These are phyloP conservation scores for Hydrozoanthus gracilis DNA, from an alignment of 92 coral and sea anemone species.

Conservation along the genomic window DNA sequence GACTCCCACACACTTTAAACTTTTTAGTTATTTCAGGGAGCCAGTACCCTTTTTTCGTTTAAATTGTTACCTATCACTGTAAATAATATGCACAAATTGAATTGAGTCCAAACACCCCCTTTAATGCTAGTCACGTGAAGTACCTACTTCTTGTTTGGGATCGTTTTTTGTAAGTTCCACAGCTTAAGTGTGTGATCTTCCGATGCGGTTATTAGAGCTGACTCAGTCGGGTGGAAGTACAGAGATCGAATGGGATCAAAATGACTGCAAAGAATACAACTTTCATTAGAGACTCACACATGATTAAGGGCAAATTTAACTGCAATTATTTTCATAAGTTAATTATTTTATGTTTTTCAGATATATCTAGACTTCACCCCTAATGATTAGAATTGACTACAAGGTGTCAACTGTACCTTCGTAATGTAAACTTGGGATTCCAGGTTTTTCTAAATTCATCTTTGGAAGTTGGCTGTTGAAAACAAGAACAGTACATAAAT, in stretches of 20 bases:
- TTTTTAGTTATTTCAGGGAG: too few relatives aligned
- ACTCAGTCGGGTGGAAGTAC: slow-evolving; percentile 90
- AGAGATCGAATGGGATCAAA: slow-evolving; percentile 93
- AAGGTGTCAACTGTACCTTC: slow-evolving; percentile 71
- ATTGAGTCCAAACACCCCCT: too few relatives aligned
- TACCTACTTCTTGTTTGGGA: slow-evolving; percentile 93
- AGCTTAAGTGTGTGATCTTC: slow-evolving; percentile 97
- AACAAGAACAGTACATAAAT: neutral
- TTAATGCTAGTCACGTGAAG: neutral
- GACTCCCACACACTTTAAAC: too few relatives aligned
- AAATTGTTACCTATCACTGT: too few relatives aligned
- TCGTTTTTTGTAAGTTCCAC: slow-evolving; percentile 96
- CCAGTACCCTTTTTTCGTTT: too few relatives aligned
- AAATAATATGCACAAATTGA: too few relatives aligned
- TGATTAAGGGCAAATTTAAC: too few relatives aligned
- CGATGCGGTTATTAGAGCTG: slow-evolving; percentile 95
- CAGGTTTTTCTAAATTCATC: slow-evolving; percentile 93
- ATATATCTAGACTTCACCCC: neutral
- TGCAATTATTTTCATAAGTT: too few relatives aligned
- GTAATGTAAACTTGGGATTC: slow-evolving; percentile 92
- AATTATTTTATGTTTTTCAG: neutral
- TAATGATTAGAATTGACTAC: neutral
- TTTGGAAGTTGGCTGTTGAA: slow-evolving; percentile 59
- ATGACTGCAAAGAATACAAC: slow-evolving; percentile 68
- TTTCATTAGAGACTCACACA: neutral